Base-by-base conservation (phyloP, 1,140 invertebrate species). In the Drosophila nebulosa region DNA sequence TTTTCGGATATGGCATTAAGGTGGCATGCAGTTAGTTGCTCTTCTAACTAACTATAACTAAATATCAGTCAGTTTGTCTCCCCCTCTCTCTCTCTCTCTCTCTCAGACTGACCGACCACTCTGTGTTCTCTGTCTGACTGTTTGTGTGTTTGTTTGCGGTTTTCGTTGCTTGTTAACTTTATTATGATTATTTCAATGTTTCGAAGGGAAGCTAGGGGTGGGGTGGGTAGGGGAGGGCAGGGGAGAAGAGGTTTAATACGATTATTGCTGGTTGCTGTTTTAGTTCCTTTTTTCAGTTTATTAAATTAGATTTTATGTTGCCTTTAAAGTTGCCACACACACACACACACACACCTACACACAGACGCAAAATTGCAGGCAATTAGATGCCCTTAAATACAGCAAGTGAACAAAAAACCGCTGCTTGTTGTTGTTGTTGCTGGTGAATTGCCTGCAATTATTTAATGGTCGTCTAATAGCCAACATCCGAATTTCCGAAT, bases 381-480 rank as follows among this genome's bases (percentile, higher is more conserved):
- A 86, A 86, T 86, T 86, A 88, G 66, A 70, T 88, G 78, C 46
- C 74, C 73, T 86, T 86, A 64, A 86, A 75, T 64, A 60, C 66
- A 51, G 65, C 52, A 65, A 65, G 36, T 64, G 58, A 57, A 71
- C 69, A 74, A 46, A 73, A 60, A 79, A 75, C 55, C 58, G 64
- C 61, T 77, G 60, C 50, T 30, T 74, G 62, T 46, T 62, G 39
- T 60, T 64, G 16, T 50, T 50, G 36, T 56, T 64, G 24, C 32
- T 9, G 50, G 36, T 71, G 78, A 88, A 86, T 88, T 88, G 83
- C 83, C 65, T 72, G 83, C 83, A 86, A 86, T 86, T 86, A 86
- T 86, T 86, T 86, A 86, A 86, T 86, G 84, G 78, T 67, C 83
- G 70, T 78, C 83, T 86, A 86, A 86, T 86, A 86, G 83, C 83